Conservation (phyloP, 2,113 vertebrate genomes). For the Cochlearius cochlearius region DNA sequence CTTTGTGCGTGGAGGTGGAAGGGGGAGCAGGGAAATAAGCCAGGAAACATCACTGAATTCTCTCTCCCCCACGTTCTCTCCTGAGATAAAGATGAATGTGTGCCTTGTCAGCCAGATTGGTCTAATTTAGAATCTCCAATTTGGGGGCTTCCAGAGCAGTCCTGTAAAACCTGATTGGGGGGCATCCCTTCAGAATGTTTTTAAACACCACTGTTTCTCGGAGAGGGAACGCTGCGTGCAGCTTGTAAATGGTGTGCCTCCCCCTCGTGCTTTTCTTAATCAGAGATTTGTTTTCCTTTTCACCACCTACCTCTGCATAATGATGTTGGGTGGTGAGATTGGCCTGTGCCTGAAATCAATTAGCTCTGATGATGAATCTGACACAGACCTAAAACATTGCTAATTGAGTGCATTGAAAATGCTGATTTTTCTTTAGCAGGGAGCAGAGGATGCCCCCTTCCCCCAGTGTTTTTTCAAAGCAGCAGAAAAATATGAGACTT, state of each 20-base stretch:
- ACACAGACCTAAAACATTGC: neutral
- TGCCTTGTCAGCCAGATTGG: neutral
- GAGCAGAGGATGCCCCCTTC: neutral
- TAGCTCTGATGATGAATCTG: constrained; percentile 35
- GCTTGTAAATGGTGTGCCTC: neutral
- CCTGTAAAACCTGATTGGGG: neutral
- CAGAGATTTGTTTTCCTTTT: constrained; percentile 45
- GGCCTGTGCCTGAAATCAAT: constrained; percentile 30
- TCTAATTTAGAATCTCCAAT: neutral
- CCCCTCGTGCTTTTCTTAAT: neutral
- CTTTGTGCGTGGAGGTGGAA: neutral
- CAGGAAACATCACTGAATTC: neutral
- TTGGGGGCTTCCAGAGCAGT: neutral
- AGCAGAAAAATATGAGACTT: neutral
- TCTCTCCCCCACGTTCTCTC: accelerated
- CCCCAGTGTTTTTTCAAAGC: neutral
- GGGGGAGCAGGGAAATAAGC: neutral
- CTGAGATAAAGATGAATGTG: neutral
- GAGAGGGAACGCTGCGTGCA: neutral
- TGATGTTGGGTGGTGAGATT: constrained; percentile 18
- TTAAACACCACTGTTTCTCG: neutral
- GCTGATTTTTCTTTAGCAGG: neutral
- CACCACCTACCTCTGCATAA: constrained; percentile 16
- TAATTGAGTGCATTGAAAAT: constrained; percentile 32
- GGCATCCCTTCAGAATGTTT: neutral